Conservation (phyloP, 2,113 vertebrate species). For the Percopsis transmontana region DNA sequence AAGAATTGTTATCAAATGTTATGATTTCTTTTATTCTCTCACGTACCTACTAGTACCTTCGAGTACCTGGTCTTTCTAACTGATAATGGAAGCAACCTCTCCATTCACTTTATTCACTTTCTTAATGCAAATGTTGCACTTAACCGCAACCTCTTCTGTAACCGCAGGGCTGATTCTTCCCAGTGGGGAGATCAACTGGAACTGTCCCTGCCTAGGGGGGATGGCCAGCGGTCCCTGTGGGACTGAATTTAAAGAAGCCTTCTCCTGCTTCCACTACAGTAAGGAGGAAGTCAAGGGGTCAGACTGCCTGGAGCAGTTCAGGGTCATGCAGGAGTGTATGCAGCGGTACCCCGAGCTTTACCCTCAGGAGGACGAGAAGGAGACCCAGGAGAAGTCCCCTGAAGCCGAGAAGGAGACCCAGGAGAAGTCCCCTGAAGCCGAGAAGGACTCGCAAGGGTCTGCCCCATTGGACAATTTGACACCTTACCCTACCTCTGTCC, state of each 20-base stretch:
- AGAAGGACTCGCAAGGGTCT: conserved; percentile 34
- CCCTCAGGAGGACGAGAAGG: conserved; percentile 88
- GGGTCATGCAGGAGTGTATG: conserved; percentile 94
- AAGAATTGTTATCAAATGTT: too few species aligned
- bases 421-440: conserved; percentile 72
- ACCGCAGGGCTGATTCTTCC: conserved; percentile 87
- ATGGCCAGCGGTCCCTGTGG: conserved; percentile 96
- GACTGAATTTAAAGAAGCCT: conserved; percentile 92
- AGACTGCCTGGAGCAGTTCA: conserved; percentile 91
- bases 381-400: conserved; percentile 42
- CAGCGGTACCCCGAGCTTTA: conserved; percentile 93
- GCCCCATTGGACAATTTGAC: background rate
- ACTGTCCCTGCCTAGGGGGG: conserved; percentile 92
- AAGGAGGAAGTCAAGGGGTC: conserved; percentile 92
- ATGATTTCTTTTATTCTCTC: too few species aligned
- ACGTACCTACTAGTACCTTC: too few species aligned
- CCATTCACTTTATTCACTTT: too few species aligned
- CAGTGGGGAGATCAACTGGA: conserved; percentile 95
- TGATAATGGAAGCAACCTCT: too few species aligned
- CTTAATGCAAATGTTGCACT: too few species aligned
- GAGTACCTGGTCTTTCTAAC: too few species aligned
- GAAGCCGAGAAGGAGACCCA: conserved; percentile 81
- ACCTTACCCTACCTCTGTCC: conserved; percentile 26
- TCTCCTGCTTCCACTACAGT: conserved; percentile 96
- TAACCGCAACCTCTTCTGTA: background rate